Evolutionary conservation across 2,797 vertebrate species (phyloP), one percentile per base, ranked within the genome.

Genomic region (Epinephelus awoara): DNA sequence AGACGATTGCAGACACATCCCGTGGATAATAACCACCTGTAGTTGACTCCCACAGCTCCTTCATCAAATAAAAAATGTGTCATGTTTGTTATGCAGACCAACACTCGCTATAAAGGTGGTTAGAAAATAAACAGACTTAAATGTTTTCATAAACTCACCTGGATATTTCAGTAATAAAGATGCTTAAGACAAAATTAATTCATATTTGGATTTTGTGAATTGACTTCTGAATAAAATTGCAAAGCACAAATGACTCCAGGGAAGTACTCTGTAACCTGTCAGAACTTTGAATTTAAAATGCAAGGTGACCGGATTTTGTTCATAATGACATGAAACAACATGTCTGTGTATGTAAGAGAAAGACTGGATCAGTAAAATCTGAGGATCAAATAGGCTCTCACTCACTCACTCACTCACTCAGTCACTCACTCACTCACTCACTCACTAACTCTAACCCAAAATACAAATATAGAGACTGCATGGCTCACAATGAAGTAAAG

Each of bases 1-100:
- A n/a, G 2, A 47, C 58, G 55, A 19, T 51, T 40, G 23, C 6
- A 51, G 10, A 69, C 2, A 19, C 10, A 10, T 6, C n/a, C 10
- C 21, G 18, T 72, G 52, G 67, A 84, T 85, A 85, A 64, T 67
- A 50, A 75, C 72, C 2, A 54, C 11, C 51, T 50, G 14, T 6
- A 34, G 49, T 2, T 49, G 46, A 72, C 23, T 34, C 27, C 54
- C 4, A 0, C 14, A 58, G 42, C 18, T 34, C 10, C 19, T 17
- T 21, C 1, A n/a, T 66, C 7, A 72, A 13, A 6, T 29, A 1
- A 44, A 46, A 46, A 17, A 6, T 0, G 2, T 2, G 3, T 13
- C 7, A 25, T n/a, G 3, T 15, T 40, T 6, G 18, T 8, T 23
- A 1, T 34, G 38, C 34, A 56, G 15, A n/a, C 6, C 3, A 50